These are phyloP conservation scores for Merodon equestris DNA, from an alignment of 2,888 invertebrate species.

Conservation along the genomic window DNA sequence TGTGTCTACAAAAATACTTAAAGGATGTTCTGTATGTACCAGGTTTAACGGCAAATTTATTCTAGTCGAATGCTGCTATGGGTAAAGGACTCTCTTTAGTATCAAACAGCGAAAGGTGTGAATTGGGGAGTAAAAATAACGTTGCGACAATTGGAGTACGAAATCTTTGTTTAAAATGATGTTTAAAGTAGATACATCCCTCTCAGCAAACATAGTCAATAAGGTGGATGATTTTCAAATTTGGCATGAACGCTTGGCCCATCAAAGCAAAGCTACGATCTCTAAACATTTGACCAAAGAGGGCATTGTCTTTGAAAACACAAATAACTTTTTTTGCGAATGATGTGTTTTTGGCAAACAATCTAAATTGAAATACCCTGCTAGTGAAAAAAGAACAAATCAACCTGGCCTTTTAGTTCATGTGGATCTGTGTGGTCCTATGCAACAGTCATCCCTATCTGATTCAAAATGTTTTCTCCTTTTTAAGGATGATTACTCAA, in stretches of 20 bases:
- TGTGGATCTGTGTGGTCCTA: no score
- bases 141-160: constrained; percentile 18
- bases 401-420: constrained; percentile 8
- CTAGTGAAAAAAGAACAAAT: background rate
- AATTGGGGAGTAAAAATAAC: background rate
- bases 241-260: constrained; percentile 5
- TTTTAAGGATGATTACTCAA: constrained; percentile 66
- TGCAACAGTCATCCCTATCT: constrained; percentile 61
- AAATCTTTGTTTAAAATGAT: constrained; percentile 6
- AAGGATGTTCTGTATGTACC: no score
- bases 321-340: constrained; percentile 55
- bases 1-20: no score
- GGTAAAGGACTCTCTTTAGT: no score
- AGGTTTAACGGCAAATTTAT: constrained; percentile 58
- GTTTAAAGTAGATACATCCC: no score
- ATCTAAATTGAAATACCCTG: no score
- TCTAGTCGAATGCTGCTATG: no score
- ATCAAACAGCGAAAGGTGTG: no score
- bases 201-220: no score
- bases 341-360: constrained; percentile 67
- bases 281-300: background rate
- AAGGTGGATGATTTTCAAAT: no score
- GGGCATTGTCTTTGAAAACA: background rate
- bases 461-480: constrained; percentile 64
- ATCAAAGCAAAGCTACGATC: background rate